Percentiles rank a stretch among this genome's conserved stretches.
Evolutionary conservation across 2,113 vertebrate genomes (phyloP).

Genomic region (Enhydra lutris): DNA sequence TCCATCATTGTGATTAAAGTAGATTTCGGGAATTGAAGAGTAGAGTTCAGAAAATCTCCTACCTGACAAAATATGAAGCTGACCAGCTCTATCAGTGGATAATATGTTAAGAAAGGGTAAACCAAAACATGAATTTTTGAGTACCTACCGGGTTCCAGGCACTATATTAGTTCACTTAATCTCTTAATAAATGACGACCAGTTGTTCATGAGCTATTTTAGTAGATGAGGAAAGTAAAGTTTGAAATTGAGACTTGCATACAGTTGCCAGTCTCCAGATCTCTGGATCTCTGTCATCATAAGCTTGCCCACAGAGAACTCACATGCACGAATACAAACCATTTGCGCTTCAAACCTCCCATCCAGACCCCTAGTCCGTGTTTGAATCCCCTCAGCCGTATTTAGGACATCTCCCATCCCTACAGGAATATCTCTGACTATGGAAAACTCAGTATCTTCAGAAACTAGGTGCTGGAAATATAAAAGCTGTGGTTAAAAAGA

Average conservation of each 20-base stretch:
- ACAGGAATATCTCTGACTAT: not conserved
- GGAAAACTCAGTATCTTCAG: not conserved
- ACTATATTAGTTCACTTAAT: not conserved
- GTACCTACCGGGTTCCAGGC: not conserved
- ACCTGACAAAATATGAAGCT: not conserved
- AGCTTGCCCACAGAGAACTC: not conserved
- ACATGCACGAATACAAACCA: accelerated
- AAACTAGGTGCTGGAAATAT: not conserved
- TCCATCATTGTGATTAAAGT: not conserved
- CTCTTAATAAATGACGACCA: not conserved
- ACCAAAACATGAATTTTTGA: not conserved
- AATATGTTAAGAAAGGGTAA: not conserved
- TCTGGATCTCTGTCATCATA: not conserved
- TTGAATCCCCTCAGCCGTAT: not conserved
- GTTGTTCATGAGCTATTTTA: not conserved
- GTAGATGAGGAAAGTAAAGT: not conserved
- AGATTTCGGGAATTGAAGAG: not conserved
- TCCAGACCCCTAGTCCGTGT: not conserved
- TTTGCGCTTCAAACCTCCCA: not conserved
- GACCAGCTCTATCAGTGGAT: not conserved
- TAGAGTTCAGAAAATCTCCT: not conserved
- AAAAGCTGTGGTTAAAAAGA: not conserved
- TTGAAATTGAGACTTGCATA: not conserved
- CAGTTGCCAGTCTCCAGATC: not conserved
- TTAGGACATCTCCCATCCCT: not conserved